These are phyloP conservation scores for Trematomus bernacchii DNA, from an alignment of 2,797 vertebrate genomes.

Conservation along the genomic window DNA sequence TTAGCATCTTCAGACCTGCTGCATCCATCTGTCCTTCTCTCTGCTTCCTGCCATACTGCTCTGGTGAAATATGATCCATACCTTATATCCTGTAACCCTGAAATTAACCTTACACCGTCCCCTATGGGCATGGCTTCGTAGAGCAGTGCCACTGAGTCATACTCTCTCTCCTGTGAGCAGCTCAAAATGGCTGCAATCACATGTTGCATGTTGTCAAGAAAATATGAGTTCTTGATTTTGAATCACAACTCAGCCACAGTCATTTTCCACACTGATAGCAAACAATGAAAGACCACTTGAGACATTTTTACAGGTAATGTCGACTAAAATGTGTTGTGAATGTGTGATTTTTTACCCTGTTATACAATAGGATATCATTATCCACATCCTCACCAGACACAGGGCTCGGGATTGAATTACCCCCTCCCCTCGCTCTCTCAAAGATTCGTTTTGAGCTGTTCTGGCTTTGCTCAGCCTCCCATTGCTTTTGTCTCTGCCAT, in stretches of 20 bases:
- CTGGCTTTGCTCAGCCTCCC: constrained; percentile 71
- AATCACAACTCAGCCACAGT: constrained; percentile 13
- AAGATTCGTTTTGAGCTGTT: constrained; percentile 69
- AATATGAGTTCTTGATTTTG: not conserved
- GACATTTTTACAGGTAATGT: constrained; percentile 43
- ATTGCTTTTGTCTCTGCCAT: constrained; percentile 37
- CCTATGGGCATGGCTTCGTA: constrained; percentile 41
- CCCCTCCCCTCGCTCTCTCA: constrained; percentile 24
- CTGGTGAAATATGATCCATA: constrained; percentile 59
- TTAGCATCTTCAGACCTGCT: constrained; percentile 57
- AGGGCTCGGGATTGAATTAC: constrained; percentile 69
- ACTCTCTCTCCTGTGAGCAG: constrained; percentile 29
- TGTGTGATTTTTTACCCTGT: constrained; percentile 50
- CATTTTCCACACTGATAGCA: constrained; percentile 28
- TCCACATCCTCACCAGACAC: constrained; percentile 66
- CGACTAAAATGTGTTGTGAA: constrained; percentile 55
- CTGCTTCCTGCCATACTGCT: constrained; percentile 52
- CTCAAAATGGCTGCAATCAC: constrained; percentile 29
- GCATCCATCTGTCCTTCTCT: constrained; percentile 37
- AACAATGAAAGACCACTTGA: constrained; percentile 27
- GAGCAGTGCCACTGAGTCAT: constrained; percentile 31
- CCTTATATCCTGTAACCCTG: constrained; percentile 46
- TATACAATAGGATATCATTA: constrained; percentile 67
- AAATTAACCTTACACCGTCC: constrained; percentile 41
- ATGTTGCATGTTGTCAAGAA: constrained; percentile 18